These are phyloP conservation scores for Apotomis capreana DNA, from an alignment of 2,888 invertebrate species.

Conservation along the genomic window DNA sequence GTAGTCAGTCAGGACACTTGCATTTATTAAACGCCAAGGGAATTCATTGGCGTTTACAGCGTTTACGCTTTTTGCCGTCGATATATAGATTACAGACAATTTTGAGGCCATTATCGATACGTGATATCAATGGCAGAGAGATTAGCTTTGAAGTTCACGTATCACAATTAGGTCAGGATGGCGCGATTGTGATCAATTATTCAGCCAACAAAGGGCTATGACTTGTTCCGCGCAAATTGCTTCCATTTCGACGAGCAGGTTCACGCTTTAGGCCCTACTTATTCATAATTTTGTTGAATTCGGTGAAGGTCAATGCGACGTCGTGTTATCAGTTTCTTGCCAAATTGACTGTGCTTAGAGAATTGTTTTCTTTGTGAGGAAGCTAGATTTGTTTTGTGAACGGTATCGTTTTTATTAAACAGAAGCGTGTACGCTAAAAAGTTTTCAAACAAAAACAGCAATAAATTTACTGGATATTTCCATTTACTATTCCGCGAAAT, in stretches of 20 bases:
- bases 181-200: slow-evolving; percentile 58
- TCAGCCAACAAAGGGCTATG: slow-evolving; percentile 57
- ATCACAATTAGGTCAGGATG: slow-evolving; percentile 50
- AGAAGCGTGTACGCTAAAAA: too few species aligned
- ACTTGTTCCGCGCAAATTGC: slow-evolving; percentile 53
- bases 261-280: slow-evolving; percentile 57
- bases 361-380: not conserved
- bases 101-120: slow-evolving; percentile 28
- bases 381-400: not conserved
- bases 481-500: too few species aligned
- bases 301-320: slow-evolving; percentile 43
- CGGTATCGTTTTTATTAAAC: not conserved
- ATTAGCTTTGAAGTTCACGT: slow-evolving; percentile 49
- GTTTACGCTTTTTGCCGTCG: too few species aligned
- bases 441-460: too few species aligned
- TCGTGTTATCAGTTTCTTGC: slow-evolving; percentile 17
- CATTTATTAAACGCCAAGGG: too few species aligned
- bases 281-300: slow-evolving; percentile 62
- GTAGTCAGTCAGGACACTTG: too few species aligned
- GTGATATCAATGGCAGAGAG: slow-evolving; percentile 43
- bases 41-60: too few species aligned
- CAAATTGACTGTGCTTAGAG: slow-evolving; percentile 7
- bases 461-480: too few species aligned
- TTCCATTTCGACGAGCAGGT: slow-evolving; percentile 56
- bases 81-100: slow-evolving; percentile 17